Base-by-base conservation (phyloP, 2,888 invertebrate genomes). In the Ectemnius continuus region DNA sequence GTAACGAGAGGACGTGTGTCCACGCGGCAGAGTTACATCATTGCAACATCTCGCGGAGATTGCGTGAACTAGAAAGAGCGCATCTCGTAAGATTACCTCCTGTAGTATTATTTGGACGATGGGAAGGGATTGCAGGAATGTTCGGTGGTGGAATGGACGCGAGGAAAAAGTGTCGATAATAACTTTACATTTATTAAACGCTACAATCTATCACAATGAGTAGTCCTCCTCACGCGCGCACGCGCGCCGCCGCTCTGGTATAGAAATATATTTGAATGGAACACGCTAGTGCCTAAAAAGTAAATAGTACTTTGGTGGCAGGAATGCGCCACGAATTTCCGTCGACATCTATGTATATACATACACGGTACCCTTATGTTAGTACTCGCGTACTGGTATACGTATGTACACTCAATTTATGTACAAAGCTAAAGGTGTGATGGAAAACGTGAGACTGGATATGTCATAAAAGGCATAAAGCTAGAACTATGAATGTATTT, bases 251-350 rank as follows among this genome's bases (percentile, higher is more conserved):
- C 45, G 64, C 67, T 59, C 52, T 73, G 60, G 82, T 87, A 87
- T 86, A 87, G 85, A 87, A 87, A 87, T 87, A 87, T 86, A 86
- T 87, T 76, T 84, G 79, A 81, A 80, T 80, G 79, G 81, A 81
- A 67, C 67, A 64, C 70, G 64, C 79, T 82, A 82, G 72, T 36
- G 16, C 61, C 61, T 69, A 61, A 70, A 77, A 81, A 73, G 58
- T 73, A 71, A 80, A 76, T 71, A 47, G 61, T 70, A 71, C 56
- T 66, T 62, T 47, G 61, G 47, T 61, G 60, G 28, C 61, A 61
- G 36, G 63, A 52, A n/a, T 46, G 18, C 67, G 45, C 56, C 69
- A 52, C 48, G 14, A 67, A 70, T 64, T 74, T 67, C 56, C 66
- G 70, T 73, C 36, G 36, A 52, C 52, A 52, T 52, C 52, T 52